Base-by-base conservation (phyloP, 2,113 vertebrate genomes). In the Microcebus lehilahytsara region DNA sequence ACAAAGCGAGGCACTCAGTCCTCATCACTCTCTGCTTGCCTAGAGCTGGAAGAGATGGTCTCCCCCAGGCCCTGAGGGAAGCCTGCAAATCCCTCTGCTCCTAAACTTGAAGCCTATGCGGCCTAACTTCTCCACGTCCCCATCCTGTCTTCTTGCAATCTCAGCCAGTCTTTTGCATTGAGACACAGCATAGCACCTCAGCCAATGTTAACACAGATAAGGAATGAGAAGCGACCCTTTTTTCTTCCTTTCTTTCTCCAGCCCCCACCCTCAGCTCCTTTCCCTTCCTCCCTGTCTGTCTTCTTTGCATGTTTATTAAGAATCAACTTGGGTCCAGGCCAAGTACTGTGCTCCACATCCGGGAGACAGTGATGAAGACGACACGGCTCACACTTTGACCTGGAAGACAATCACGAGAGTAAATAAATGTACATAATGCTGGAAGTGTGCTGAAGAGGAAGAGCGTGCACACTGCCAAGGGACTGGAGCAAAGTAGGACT, bases 401-500 rank as follows among this genome's bases (percentile, higher is more conserved):
- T 2, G 8, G 34, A 56, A 53, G 67, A 49, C 30, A 7, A n/a
- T 37, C 49, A 7, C 0, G 4, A 34, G 60, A 69, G 25, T 9
- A 58, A 58, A 51, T 8, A 12, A 11, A 40, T 0, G 9, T 30
- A 10, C 2, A 19, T 3, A 25, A n/a, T 0, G 9, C 40, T 51
- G 85, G 75, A 49, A 16, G 13, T 17, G 20, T 14, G 75, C 49
- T 20, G 49, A 23, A 3, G 53, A 7, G 64, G 25, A 37, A 40
- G 9, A 22, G 30, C 0, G 0, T 7, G 14, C 53, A 13, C 62
- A 0, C 32, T 14, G 74, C 67, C 23, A 8, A 17, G 60, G 72
- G 62, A 22, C 4, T 12, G 22, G 62, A 37, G 23, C 66, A 34
- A 81, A 74, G 34, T 1, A 0, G 3, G 20, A 23, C 1, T 19